Conservation (phyloP, 2,113 vertebrate species). For the Ciconia maguari region DNA sequence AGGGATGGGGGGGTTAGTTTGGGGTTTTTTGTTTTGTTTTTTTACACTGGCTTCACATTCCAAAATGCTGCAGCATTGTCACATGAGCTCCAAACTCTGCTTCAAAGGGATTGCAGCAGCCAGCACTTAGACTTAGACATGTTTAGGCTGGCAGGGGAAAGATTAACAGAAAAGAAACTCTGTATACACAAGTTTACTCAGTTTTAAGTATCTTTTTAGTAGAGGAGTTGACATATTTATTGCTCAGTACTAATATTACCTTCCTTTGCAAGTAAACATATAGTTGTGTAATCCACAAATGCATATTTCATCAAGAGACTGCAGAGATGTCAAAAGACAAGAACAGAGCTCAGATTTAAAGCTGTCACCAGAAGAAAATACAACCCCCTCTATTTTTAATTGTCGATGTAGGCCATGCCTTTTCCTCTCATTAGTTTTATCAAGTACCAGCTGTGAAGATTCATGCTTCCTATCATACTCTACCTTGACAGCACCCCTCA, state of each 20-base stretch:
- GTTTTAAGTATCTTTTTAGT: constrained; percentile 11
- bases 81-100: neutral
- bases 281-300: neutral
- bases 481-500: neutral
- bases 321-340: neutral
- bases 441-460: neutral
- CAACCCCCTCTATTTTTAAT: neutral
- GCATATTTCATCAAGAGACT: neutral
- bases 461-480: neutral
- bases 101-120: neutral
- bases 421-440: neutral
- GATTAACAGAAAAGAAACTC: neutral
- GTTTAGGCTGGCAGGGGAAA: neutral
- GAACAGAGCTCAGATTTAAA: neutral
- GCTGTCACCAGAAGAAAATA: neutral
- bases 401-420: neutral
- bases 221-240: neutral
- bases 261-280: neutral
- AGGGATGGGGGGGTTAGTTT: neutral
- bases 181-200: neutral
- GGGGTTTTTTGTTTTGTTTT: neutral
- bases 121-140: neutral
- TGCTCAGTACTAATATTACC: neutral
- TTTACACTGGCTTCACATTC: neutral
- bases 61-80: neutral